Evolutionary conservation across 2,888 invertebrate species (phyloP).

Genomic region (Drosophila affinis): DNA sequence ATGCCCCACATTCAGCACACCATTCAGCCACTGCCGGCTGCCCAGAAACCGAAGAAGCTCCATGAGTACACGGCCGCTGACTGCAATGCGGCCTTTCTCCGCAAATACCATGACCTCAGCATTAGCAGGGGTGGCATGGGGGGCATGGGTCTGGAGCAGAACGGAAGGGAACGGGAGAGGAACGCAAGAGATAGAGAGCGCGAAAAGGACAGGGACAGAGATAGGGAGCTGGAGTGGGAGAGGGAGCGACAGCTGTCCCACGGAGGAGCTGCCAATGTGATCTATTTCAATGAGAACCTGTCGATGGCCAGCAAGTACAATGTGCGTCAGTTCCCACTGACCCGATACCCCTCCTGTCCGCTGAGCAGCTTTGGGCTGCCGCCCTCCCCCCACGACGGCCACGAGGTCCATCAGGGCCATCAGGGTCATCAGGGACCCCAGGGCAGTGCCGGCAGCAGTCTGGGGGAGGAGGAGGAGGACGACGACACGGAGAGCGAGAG

Average conservation of each 20-base stretch:
- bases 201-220: slow-evolving; percentile 19
- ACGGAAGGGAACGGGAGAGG: slow-evolving; percentile 22
- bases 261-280: slow-evolving; percentile 65
- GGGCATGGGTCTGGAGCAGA: not conserved
- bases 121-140: slow-evolving; percentile 36
- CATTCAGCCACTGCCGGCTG: slow-evolving; percentile 20
- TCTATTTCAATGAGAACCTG: slow-evolving; percentile 84
- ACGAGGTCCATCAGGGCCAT: slow-evolving; percentile 14
- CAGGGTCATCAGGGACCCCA: slow-evolving; percentile 18
- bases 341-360: slow-evolving; percentile 74
- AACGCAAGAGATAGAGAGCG: slow-evolving; percentile 3
- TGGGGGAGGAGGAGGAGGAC: slow-evolving; percentile 63
- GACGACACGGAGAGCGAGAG: slow-evolving; percentile 76
- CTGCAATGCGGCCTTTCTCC: slow-evolving; percentile 80
- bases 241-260: slow-evolving; percentile 13
- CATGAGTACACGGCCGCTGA: slow-evolving; percentile 82
- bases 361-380: slow-evolving; percentile 65
- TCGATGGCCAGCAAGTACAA: slow-evolving; percentile 83
- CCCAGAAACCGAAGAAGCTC: slow-evolving; percentile 80
- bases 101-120: slow-evolving; percentile 81
- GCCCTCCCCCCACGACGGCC: not conserved
- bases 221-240: slow-evolving; percentile 33
- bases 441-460: slow-evolving; percentile 61
- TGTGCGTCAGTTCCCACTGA: slow-evolving; percentile 73
- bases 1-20: slow-evolving; percentile 18